Evolutionary conservation across 1,140 invertebrate genomes (phyloP), one percentile per base, ranked within the genome.

Genomic region (Melitaea cinxia): DNA sequence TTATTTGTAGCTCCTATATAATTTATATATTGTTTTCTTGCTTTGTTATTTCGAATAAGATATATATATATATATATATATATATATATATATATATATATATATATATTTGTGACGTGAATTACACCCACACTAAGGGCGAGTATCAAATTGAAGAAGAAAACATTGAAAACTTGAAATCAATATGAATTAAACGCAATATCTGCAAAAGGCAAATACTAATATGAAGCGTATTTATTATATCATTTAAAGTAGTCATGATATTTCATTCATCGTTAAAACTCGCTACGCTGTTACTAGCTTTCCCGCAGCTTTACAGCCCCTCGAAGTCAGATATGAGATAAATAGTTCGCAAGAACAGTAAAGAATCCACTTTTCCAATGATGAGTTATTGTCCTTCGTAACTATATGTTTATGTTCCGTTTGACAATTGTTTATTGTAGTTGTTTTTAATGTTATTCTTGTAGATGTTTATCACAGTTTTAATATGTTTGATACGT

Each of bases 211-310:
- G 42, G n/a, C 19, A 23, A 17, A n/a, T n/a, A 23, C 4, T 19
- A 47, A 47, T 47, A 47, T 47, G 42, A 21, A 21, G 42, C 19
- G 12, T 21, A 47, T 17, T n/a, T 55, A 63, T 63, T 63, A 56
- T 63, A 63, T 56, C 53, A 63, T 63, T 63, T 37, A 30, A 28
- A 55, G 37, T 55, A 47, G 50, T 35, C 56, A 10, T 28, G 42
- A 45, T 33, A 59, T 30, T 42, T 63, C 49, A 63, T 63, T 56
- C 61, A 26, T 49, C 56, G 61, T 37, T 37, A 49, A 56, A 55
- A 56, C 52, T 56, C 21, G 61, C 56, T 56, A 24, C 52, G 39
- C 49, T 53, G 30, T 50, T 15, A 30, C 37, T 53, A 30, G 60
- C 30, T 33, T 37, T 49, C 61, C 61, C 53, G 61, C 14, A 53